Base-by-base conservation (phyloP, 2,888 invertebrate species). In the Eupithecia pulchellata region DNA sequence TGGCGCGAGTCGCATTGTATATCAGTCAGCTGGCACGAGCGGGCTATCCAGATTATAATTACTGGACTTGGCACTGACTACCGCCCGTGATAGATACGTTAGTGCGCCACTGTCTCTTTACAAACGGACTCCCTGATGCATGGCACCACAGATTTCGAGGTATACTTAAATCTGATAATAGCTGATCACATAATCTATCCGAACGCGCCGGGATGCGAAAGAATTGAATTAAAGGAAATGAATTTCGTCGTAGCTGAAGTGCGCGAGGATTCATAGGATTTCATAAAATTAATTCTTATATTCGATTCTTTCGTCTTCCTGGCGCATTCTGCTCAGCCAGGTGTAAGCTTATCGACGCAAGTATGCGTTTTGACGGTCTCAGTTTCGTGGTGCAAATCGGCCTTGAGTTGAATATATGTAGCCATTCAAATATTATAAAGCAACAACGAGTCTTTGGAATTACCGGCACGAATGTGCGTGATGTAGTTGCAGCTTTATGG, bases 11-110 rank as follows among this genome's bases (percentile, higher is more conserved):
- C 58, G 42, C 39, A 29, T 42, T 58, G 65, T 61, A 42, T 60
- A 63, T 63, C 68, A 58, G 57, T 58, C 57, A 58, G 64, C 69
- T 65, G 65, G 67, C 67, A 34, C 52, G 27, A 1, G 29, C 17
- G 9, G 52, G 32, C 52, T 69, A 69, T 69, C 65, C 52, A 61
- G 65, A 69, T 69, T 47, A 65, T 65, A 61, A 69, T 69, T 69
- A 69, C 69, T 52, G 27, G 60, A 65, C 65, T 69, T 69, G 69
- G 69, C 69, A 69, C 60, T n/a, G 61, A 57, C 55, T 61, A 34
- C 60, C 57, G 47, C 20, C 52, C 27, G 57, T 39, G 63, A 68
- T 36, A 58, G 39, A 68, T 42, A 63, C 30, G 62, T 63, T 39
- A 20, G 68, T 27, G 25, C n/a, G 57, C 39, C 20, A 57, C 58